These are phyloP conservation scores for Eupithecia abbreviata DNA, from an alignment of 2,888 invertebrate species.

Conservation along the genomic window DNA sequence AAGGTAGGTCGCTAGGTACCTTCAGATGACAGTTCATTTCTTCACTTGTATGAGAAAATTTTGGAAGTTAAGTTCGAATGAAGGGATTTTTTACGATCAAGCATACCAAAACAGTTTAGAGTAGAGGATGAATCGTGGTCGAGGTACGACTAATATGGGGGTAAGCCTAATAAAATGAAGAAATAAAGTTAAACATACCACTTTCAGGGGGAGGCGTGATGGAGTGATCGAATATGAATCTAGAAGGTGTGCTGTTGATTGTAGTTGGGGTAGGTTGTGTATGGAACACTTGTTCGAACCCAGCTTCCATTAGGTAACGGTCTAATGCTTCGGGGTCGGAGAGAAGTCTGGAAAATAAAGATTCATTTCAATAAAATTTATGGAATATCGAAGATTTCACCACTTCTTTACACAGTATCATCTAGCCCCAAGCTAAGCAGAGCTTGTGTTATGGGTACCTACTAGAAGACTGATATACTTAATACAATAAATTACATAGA, in stretches of 20 bases:
- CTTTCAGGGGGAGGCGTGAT: slow-evolving; percentile 73
- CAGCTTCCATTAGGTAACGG: slow-evolving; percentile 92
- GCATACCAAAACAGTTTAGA: no score
- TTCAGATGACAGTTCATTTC: no score
- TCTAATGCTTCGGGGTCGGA: slow-evolving; percentile 94
- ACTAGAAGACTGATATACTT: no score
- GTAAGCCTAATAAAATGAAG: neutral
- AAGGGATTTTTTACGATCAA: no score
- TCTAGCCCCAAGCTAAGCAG: no score
- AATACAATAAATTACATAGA: no score
- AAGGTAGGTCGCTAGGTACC: no score
- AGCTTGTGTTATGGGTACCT: no score
- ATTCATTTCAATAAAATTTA: neutral
- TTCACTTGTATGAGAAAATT: no score
- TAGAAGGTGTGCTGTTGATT: slow-evolving; percentile 54
- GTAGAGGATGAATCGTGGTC: no score
- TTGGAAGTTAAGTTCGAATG: no score
- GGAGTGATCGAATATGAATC: slow-evolving; percentile 73
- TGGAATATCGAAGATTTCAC: neutral
- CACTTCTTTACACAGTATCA: neutral
- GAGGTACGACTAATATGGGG: no score
- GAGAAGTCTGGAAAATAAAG: slow-evolving; percentile 83
- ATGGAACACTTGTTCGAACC: slow-evolving; percentile 90
- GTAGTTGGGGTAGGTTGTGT: slow-evolving; percentile 74
- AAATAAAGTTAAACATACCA: slow-evolving; percentile 49